A percentile compares a stretch with the other conserved stretches of the same genome.
phyloP scores from a whole-genome alignment of 2,113 vertebrate genomes.

The Vanacampus margaritifer region DNA sequence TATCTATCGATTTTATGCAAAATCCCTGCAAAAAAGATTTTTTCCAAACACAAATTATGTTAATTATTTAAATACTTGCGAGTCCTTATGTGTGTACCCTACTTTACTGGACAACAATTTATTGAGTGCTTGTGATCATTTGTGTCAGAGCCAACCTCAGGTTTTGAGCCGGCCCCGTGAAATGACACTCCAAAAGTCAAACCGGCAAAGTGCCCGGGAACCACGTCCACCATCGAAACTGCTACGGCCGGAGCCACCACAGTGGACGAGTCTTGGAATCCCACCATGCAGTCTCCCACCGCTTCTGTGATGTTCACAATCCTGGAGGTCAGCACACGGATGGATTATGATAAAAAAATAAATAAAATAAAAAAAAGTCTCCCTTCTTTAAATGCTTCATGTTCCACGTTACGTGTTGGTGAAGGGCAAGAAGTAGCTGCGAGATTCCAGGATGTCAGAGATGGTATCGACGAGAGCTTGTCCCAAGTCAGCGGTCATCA shows the following conservation, averaged over 20 bases:
- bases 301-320: conserved; percentile 79
- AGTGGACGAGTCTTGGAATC: conserved; percentile 57
- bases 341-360: too few relatives aligned
- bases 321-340: conserved; percentile 54
- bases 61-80: too few relatives aligned
- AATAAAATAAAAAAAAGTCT: too few relatives aligned
- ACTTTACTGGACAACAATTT: too few relatives aligned
- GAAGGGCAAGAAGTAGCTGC: conserved; percentile 66
- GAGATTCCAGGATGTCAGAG: conserved; percentile 65
- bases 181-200: conserved; percentile 78
- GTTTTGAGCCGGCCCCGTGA: conserved; percentile 49
- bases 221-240: conserved; percentile 69
- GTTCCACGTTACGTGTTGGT: conserved; percentile 72
- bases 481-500: conserved; percentile 57
- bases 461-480: conserved; percentile 66
- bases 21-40: too few relatives aligned
- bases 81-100: too few relatives aligned
- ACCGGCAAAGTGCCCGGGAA: conserved; percentile 63
- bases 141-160: conserved; percentile 67
- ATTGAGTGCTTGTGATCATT: background rate
- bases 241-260: conserved; percentile 65
- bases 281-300: conserved; percentile 76
- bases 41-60: too few relatives aligned
- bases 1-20: too few relatives aligned
- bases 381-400: background rate